These are phyloP conservation scores for Caenorhabditis plicata DNA, from an alignment of 2,888 invertebrate species.

Conservation along the genomic window DNA sequence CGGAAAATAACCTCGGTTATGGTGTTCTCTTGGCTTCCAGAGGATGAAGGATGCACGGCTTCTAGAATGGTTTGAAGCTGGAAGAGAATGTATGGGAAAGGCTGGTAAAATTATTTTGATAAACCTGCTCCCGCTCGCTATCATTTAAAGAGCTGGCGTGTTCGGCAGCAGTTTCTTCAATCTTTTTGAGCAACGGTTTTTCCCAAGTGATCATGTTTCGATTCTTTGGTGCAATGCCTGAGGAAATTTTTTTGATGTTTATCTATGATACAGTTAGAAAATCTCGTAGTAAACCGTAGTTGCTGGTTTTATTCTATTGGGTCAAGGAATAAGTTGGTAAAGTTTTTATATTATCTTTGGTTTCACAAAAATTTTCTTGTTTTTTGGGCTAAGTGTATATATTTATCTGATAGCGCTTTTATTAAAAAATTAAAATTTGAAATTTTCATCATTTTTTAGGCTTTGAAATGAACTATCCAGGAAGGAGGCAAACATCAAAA, in stretches of 20 bases:
- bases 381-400: too few relatives aligned
- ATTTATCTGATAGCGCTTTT: too few relatives aligned
- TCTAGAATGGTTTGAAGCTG: conserved; percentile 63
- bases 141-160: conserved; percentile 63
- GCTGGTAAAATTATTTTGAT: conserved; percentile 1
- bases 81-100: conserved; percentile 21
- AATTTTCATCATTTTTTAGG: too few relatives aligned
- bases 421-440: too few relatives aligned
- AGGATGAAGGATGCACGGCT: conserved; percentile 56
- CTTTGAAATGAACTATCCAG: too few relatives aligned
- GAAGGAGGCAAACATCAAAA: too few relatives aligned
- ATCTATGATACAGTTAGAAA: background rate
- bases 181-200: conserved; percentile 62
- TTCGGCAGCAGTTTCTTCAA: conserved; percentile 64
- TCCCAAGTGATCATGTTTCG: conserved; percentile 65
- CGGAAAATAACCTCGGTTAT: conserved; percentile 29
- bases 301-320: too few relatives aligned
- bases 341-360: too few relatives aligned
- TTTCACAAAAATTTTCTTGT: too few relatives aligned
- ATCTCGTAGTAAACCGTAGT: too few relatives aligned
- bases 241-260: too few relatives aligned
- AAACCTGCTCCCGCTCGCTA: conserved; percentile 63
- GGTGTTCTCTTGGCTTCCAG: conserved; percentile 58
- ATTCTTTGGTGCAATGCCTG: conserved; percentile 61
- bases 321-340: too few relatives aligned